Conservation (phyloP, 2,888 invertebrate genomes). For the Leucoma salicis region DNA sequence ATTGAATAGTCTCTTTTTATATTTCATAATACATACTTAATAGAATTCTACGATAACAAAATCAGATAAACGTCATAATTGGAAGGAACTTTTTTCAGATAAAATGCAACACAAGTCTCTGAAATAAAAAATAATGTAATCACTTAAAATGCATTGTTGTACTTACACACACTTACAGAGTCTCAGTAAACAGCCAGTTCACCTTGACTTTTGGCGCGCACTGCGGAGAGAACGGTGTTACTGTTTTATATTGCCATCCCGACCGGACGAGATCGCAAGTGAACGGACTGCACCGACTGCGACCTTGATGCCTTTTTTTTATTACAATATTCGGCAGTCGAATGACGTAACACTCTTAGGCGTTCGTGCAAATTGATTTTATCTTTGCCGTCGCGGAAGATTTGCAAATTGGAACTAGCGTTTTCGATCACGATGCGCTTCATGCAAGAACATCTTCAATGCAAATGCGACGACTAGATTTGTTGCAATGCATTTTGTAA, state of each 20-base stretch:
- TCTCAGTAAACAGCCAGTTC: conserved; percentile 49
- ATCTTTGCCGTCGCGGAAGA: conserved; percentile 50
- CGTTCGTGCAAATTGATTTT: conserved; percentile 62
- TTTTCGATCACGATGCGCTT: neutral
- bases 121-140: no score
- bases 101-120: no score
- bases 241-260: conserved; percentile 49
- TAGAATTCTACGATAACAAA: no score
- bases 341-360: conserved; percentile 64
- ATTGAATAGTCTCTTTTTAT: no score
- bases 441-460: conserved; percentile 20
- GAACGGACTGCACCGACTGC: conserved; percentile 66
- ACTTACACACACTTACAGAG: no score
- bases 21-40: no score
- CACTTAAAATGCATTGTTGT: no score
- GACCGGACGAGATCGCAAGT: conserved; percentile 70
- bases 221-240: conserved; percentile 20
- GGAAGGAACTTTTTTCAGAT: no score
- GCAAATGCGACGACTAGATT: conserved; percentile 18
- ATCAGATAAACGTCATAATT: no score
- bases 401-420: conserved; percentile 53
- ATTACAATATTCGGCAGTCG: conserved; percentile 60
- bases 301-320: conserved; percentile 64
- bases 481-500: conserved; percentile 37
- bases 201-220: conserved; percentile 72